These are phyloP conservation scores for Heliconius ismenius DNA, from an alignment of 2,888 invertebrate species.

Conservation along the genomic window DNA sequence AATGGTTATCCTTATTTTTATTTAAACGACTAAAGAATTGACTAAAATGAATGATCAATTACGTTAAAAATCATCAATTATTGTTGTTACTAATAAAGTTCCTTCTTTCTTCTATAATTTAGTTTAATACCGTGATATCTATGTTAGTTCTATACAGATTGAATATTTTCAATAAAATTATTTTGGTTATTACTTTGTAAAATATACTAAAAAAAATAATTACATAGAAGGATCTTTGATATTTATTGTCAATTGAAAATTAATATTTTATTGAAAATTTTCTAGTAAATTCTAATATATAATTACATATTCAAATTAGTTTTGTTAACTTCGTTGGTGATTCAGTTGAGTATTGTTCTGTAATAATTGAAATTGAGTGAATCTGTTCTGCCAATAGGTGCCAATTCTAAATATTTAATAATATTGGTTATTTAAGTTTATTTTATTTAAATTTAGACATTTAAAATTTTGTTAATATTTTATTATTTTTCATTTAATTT, in stretches of 20 bases:
- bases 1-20: not conserved
- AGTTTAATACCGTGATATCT: slow-evolving; percentile 34
- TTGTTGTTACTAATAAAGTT: slow-evolving; percentile 35
- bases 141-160: slow-evolving; percentile 33
- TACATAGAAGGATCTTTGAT: not conserved
- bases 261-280: slow-evolving; percentile 37
- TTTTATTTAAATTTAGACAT: not conserved
- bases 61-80: not conserved
- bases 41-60: not conserved
- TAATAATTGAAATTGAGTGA: slow-evolving; percentile 38
- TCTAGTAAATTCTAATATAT: slow-evolving; percentile 1
- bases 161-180: slow-evolving; percentile 35
- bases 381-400: slow-evolving; percentile 41
- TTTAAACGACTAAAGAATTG: not conserved
- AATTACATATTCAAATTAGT: slow-evolving; percentile 26
- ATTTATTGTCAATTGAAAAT: too few species aligned
- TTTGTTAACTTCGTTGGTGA: slow-evolving; percentile 36
- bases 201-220: not conserved
- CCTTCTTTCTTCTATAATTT: slow-evolving; percentile 27
- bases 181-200: not conserved
- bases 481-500: not conserved
- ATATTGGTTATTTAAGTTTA: not conserved
- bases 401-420: slow-evolving; percentile 25
- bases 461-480: not conserved
- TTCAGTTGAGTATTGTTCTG: slow-evolving; percentile 35